Percentiles rank a stretch among this genome's conserved stretches.
phyloP scores from a whole-genome alignment of 1,140 invertebrate species.

The Tyrophagus putrescentiae region DNA sequence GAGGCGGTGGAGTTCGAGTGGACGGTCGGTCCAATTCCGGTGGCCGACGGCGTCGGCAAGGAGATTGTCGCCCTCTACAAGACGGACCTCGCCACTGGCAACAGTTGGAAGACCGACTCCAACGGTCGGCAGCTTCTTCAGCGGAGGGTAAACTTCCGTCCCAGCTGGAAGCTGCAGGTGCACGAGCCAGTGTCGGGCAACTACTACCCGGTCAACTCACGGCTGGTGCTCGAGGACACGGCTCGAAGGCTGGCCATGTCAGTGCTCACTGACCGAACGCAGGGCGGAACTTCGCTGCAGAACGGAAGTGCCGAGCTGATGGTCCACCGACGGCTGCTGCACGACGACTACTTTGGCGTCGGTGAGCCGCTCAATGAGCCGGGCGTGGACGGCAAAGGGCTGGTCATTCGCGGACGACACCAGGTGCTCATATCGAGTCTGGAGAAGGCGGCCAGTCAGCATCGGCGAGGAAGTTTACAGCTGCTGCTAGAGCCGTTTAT shows the following conservation, averaged over 20 bases:
- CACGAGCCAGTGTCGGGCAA: background rate
- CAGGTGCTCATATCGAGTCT: slow-evolving; percentile 30
- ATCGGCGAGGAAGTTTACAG: slow-evolving; percentile 35
- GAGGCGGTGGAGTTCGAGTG: slow-evolving; percentile 67
- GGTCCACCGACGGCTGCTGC: slow-evolving; percentile 62
- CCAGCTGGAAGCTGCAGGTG: background rate
- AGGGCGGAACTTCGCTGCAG: slow-evolving; percentile 64
- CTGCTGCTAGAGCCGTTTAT: slow-evolving; percentile 36
- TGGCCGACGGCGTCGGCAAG: slow-evolving; percentile 37
- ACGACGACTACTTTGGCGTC: slow-evolving; percentile 82
- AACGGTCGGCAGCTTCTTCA: background rate
- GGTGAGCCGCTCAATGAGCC: slow-evolving; percentile 77
- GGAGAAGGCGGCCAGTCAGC: slow-evolving; percentile 32
- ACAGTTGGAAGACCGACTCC: background rate
- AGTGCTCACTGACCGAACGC: slow-evolving; percentile 60
- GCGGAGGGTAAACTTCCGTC: background rate
- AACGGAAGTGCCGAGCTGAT: slow-evolving; percentile 25
- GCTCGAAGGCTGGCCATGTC: slow-evolving; percentile 31
- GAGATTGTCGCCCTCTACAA: slow-evolving; percentile 35
- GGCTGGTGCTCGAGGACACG: slow-evolving; percentile 40
- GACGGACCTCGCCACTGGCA: background rate
- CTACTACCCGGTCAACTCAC: slow-evolving; percentile 43
- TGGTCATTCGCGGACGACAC: slow-evolving; percentile 62
- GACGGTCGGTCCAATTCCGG: slow-evolving; percentile 80
- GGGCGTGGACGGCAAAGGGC: slow-evolving; percentile 47